Percentiles rank a stretch among this genome's conserved stretches.
phyloP scores from a whole-genome alignment of 2,888 invertebrate species.

The Pterostichus niger region DNA sequence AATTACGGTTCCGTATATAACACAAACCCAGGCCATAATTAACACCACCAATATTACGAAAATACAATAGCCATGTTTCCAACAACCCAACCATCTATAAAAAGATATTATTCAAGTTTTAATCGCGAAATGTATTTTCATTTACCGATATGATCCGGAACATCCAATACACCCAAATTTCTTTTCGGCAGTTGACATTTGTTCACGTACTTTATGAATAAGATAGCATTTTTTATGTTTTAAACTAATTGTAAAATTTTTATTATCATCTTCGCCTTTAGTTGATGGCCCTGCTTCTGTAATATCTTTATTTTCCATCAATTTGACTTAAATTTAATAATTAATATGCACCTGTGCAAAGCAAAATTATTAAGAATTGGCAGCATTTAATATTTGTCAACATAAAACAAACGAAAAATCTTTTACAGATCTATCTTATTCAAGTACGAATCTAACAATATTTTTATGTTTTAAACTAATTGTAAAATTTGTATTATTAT shows the following conservation, averaged over 20 bases:
- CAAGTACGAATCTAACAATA: background rate
- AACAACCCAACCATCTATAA: conserved; percentile 24
- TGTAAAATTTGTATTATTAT: conserved; percentile 37
- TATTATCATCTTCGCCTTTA: background rate
- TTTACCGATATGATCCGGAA: background rate
- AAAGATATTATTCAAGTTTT: background rate
- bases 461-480: conserved; percentile 45
- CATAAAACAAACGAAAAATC: conserved; percentile 17
- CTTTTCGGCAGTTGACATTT: conserved; percentile 40
- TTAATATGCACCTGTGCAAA: background rate
- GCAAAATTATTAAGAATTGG: background rate
- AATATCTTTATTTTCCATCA: background rate
- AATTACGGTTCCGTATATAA: conserved; percentile 46
- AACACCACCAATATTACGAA: conserved; percentile 2
- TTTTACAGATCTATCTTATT: background rate
- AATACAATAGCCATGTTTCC: background rate
- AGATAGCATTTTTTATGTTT: conserved; percentile 52
- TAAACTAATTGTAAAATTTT: conserved; percentile 52
- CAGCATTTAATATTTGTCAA: conserved; percentile 3
- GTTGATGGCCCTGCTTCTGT: background rate
- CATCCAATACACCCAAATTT: conserved; percentile 18
- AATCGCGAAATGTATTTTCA: background rate
- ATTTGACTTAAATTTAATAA: conserved; percentile 9
- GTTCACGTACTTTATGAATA: conserved; percentile 30
- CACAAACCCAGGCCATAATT: conserved; percentile 46